Evolutionary conservation across 1,140 invertebrate species (phyloP), one percentile per base, ranked within the genome.

Genomic region (Liolophura sinensis): DNA sequence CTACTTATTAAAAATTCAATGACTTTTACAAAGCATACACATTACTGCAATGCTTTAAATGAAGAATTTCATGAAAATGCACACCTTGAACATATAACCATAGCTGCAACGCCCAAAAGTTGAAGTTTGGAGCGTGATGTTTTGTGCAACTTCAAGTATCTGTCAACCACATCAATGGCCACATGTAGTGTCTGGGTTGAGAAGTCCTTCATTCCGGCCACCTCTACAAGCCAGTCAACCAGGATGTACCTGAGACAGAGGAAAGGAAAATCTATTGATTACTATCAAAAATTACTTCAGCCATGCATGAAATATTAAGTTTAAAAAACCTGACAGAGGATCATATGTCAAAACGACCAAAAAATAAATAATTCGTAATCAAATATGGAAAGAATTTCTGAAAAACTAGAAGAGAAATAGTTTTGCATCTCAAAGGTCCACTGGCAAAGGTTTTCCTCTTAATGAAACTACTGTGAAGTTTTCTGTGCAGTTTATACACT

Each of bases 221-320:
- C 82, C 68, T 84, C 83, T 46, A 82, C 81, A 40, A 84, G 65
- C 83, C 83, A 84, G 62, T 84, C 83, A 1, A 84, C 75, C 48
- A 84, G 67, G 57, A 84, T 84, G 51, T 83, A 82, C 60, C 82
- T 83, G 70, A n/a, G 76, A 52, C 20, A 46, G 50, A 46, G 57
- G 16, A n/a, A 70, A 6, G 12, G 3, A 62, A n/a, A 3, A 24
- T 6, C 6, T 24, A 18, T 4, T 61, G 16, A 9, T n/a, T 60
- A 61, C 18, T 24, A 46, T 62, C 7, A 20, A 7, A 64, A 5
- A 46, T 22, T 22, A 48, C 25, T 48, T 49, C 47, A 20, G 24
- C 6, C 20, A 58, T 58, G 15, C 20, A 18, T 18, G 18, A 25
- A 18, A 58, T n/a, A 3, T 6, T 3, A 20, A 58, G 27, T 31